Percentiles rank a stretch among this genome's conserved stretches.
Conservation (phyloP, 2,113 vertebrate genomes). For the Scortum barcoo region DNA sequence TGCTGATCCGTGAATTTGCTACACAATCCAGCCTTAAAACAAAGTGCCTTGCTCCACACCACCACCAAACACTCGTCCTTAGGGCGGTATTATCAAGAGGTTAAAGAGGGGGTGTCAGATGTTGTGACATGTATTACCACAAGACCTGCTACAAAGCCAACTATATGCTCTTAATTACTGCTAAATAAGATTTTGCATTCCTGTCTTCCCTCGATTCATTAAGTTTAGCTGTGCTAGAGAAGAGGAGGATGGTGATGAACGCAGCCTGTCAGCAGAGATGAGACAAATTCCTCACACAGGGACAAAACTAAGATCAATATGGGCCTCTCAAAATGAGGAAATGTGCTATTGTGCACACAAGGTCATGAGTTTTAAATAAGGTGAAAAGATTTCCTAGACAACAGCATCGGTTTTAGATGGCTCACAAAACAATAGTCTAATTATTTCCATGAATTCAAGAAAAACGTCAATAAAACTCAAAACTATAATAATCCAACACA, state of each 20-base stretch:
- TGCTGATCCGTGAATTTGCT: not conserved
- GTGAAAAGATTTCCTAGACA: conserved; percentile 9
- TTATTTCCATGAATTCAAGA: not conserved
- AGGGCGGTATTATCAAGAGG: conserved; percentile 34
- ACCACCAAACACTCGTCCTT: not conserved
- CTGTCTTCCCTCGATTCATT: conserved; percentile 12
- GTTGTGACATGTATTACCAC: not conserved
- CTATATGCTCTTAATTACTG: conserved; percentile 26
- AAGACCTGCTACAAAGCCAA: not conserved
- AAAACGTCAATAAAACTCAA: not conserved
- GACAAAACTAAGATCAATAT: conserved; percentile 67
- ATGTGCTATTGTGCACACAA: conserved; percentile 56
- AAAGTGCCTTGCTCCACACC: not conserved
- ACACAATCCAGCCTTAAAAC: not conserved
- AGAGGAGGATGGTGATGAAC: conserved; percentile 59
- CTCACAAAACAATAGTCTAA: not conserved
- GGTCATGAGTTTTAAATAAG: conserved; percentile 58
- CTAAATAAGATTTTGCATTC: conserved; percentile 4
- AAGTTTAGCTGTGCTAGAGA: conserved; percentile 18
- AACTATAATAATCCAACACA: not conserved
- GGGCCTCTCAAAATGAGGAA: conserved; percentile 20
- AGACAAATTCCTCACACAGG: conserved; percentile 63
- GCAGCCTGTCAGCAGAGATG: conserved; percentile 61
- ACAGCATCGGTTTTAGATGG: not conserved
- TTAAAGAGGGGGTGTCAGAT: not conserved